Evolutionary conservation across 1,140 invertebrate species (phyloP).

Genomic region (Schlechtendalia chinensis): DNA sequence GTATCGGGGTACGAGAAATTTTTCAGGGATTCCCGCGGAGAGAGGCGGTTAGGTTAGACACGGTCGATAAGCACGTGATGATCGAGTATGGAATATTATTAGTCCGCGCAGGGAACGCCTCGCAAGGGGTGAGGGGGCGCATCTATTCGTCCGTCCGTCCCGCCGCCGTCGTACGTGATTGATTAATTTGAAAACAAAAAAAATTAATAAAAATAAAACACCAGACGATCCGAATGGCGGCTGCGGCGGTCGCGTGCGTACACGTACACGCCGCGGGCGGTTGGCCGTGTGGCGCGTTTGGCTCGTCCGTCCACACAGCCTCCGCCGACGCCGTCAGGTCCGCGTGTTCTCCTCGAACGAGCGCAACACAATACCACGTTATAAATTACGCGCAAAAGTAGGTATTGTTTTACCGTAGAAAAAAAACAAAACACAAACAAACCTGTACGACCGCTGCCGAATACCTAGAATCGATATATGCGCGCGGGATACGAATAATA

Average conservation of each 20-base stretch:
- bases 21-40: not conserved
- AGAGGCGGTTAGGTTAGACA: no score
- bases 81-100: not conserved
- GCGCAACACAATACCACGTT: not conserved
- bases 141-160: no score
- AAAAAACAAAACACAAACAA: not conserved
- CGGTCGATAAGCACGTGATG: no score
- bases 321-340: not conserved
- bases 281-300: not conserved
- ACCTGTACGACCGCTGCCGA: slow-evolving; percentile 35
- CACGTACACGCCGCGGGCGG: not conserved
- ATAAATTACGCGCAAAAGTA: slow-evolving; percentile 30
- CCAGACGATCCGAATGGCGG: not conserved
- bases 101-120: not conserved
- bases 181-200: slow-evolving; percentile 32
- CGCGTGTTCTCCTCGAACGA: not conserved
- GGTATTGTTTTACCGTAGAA: slow-evolving; percentile 36
- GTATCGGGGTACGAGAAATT: not conserved
- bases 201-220: no score
- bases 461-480: slow-evolving; percentile 15
- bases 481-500: not conserved
- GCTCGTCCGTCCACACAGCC: no score
- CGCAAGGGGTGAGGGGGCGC: not conserved
- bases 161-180: not conserved
- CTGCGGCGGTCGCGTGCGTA: not conserved